phyloP scores from a whole-genome alignment of 2,113 vertebrate species.

The Microtus pennsylvanicus region DNA sequence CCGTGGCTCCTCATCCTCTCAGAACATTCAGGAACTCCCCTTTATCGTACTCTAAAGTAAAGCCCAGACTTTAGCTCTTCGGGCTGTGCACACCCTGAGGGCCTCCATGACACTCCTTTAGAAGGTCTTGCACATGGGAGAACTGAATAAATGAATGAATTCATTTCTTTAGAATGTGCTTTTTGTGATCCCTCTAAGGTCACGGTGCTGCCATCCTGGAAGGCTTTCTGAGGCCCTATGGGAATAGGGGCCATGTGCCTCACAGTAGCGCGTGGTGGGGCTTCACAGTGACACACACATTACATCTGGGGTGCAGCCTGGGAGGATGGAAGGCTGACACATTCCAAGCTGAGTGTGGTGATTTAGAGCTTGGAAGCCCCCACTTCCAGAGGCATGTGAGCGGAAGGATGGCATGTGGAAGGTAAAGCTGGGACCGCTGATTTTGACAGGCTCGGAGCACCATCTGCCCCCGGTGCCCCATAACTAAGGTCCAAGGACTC shows the following conservation, averaged over 20 bases:
- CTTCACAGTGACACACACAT: neutral
- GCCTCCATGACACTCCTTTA: slow-evolving; percentile 55
- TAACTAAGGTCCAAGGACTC: neutral
- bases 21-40: slow-evolving; percentile 10
- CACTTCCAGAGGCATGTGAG: neutral
- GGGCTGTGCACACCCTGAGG: neutral
- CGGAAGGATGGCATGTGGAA: neutral
- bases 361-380: neutral
- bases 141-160: slow-evolving; percentile 70
- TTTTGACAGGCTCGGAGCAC: neutral
- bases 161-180: slow-evolving; percentile 44
- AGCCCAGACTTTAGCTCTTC: slow-evolving; percentile 15
- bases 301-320: neutral
- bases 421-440: neutral
- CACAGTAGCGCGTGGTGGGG: neutral
- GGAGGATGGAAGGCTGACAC: neutral
- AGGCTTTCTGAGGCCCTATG: neutral
- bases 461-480: neutral
- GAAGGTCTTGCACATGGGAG: slow-evolving; percentile 15
- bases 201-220: neutral
- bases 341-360: neutral
- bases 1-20: slow-evolving; percentile 25
- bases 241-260: neutral
- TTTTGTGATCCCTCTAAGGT: neutral
- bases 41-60: slow-evolving; percentile 34